These are phyloP conservation scores for Protaetia brevitarsis DNA, from an alignment of 1,140 invertebrate genomes.

Conservation along the genomic window DNA sequence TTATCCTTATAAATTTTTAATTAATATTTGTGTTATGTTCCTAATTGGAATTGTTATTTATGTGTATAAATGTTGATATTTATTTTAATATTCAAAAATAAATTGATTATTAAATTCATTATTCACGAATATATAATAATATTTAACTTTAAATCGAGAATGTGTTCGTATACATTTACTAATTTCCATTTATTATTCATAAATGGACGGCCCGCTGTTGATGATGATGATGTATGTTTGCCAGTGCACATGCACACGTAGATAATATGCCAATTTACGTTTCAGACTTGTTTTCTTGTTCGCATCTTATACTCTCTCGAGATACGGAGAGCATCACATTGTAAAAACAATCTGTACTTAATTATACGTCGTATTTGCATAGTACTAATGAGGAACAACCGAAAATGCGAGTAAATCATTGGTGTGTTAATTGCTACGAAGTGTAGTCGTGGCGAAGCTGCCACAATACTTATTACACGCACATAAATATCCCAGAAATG, in stretches of 20 bases:
- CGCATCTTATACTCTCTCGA: not conserved
- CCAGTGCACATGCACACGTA: not conserved
- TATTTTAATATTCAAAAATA: not conserved
- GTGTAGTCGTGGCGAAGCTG: constrained; percentile 5
- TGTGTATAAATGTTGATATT: not conserved
- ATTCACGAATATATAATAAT: not conserved
- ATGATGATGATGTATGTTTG: constrained; percentile 6
- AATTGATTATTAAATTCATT: constrained; percentile 14
- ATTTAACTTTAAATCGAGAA: constrained; percentile 12
- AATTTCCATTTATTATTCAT: constrained; percentile 14
- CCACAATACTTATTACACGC: constrained; percentile 23
- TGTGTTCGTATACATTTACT: not conserved
- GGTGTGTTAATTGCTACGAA: constrained; percentile 19
- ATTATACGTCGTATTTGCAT: constrained; percentile 20
- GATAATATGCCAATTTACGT: constrained; percentile 1
- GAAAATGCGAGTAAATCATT: constrained; percentile 22
- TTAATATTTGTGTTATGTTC: not conserved
- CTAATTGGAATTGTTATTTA: not conserved
- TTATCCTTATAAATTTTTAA: no score
- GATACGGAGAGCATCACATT: not conserved
- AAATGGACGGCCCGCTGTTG: constrained; percentile 3
- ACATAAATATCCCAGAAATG: constrained; percentile 22
- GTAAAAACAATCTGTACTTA: constrained; percentile 9
- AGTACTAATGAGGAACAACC: constrained; percentile 18
- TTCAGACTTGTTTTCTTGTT: not conserved